phyloP scores from a whole-genome alignment of 2,888 invertebrate genomes.

The Hypena proboscidalis region DNA sequence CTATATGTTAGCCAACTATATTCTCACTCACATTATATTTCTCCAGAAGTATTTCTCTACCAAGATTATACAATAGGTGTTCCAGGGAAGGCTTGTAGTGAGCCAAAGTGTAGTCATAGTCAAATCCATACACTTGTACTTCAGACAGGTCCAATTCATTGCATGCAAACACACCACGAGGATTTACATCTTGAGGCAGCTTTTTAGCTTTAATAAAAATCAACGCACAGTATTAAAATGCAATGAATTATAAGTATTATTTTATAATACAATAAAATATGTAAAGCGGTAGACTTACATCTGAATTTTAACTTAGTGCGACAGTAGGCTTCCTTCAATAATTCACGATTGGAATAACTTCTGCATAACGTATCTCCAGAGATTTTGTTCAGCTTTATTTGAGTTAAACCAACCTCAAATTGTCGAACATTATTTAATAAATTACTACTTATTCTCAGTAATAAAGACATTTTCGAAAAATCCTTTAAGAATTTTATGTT shows the following conservation, averaged over 20 bases:
- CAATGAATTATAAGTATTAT: neutral
- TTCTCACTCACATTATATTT: constrained; percentile 91
- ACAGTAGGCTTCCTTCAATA: constrained; percentile 86
- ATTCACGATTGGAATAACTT: constrained; percentile 70
- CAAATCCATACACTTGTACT: constrained; percentile 98
- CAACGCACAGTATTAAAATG: constrained; percentile 1
- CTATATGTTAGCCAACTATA: neutral
- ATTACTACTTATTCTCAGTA: constrained; percentile 53
- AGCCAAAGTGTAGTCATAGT: constrained; percentile 99
- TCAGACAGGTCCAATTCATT: constrained; percentile 97
- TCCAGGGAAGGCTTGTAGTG: constrained; percentile 96
- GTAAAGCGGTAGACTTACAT: constrained; percentile 86
- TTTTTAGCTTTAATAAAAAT: constrained; percentile 89
- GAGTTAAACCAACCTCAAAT: constrained; percentile 53
- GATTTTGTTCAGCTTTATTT: constrained; percentile 42
- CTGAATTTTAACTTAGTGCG: constrained; percentile 88
- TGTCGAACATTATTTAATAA: constrained; percentile 52
- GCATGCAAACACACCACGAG: constrained; percentile 96
- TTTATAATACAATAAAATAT: neutral
- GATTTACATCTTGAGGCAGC: constrained; percentile 93
- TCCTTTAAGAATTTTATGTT: constrained; percentile 13
- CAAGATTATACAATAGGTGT: constrained; percentile 95
- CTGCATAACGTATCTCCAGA: constrained; percentile 35
- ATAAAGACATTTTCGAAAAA: constrained; percentile 43
- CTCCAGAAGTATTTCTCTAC: constrained; percentile 93